Conservation (phyloP, 2,113 vertebrate species). For the Pachyramphus minor region DNA sequence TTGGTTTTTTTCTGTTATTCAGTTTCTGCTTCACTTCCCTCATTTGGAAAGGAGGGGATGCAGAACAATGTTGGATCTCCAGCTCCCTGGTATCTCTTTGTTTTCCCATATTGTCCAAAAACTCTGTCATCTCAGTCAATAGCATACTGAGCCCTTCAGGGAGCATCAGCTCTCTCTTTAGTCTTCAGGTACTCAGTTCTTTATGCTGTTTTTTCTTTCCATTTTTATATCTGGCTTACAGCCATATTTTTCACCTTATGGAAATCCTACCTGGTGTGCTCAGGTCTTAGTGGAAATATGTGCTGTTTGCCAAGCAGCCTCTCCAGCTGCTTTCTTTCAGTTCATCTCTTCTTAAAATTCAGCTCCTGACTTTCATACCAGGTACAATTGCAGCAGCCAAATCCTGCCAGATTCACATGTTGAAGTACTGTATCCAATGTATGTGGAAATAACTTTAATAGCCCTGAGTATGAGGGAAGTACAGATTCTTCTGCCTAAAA, state of each 20-base stretch:
- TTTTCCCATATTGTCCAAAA: conserved; percentile 49
- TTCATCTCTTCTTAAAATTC: conserved; percentile 32
- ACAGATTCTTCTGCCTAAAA: background rate
- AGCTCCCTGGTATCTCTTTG: conserved; percentile 30
- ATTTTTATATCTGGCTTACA: conserved; percentile 18
- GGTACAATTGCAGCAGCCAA: background rate
- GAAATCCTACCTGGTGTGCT: background rate
- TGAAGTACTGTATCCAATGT: background rate
- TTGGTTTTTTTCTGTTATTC: background rate
- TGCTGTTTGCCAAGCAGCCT: conserved; percentile 8
- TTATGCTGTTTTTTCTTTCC: background rate
- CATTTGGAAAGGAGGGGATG: background rate
- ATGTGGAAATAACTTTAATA: background rate
- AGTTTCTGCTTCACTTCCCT: background rate
- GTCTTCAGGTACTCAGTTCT: background rate
- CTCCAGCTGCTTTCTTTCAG: background rate
- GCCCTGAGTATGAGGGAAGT: background rate
- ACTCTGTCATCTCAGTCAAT: background rate
- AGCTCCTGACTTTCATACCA: background rate
- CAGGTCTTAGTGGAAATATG: background rate
- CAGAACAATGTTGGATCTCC: background rate
- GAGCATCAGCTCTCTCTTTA: background rate
- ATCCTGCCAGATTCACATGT: background rate
- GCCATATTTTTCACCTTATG: conserved; percentile 8
- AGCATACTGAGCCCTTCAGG: background rate